Percentiles rank a stretch among this genome's conserved stretches.
Conservation (phyloP, 2,888 invertebrate species). For the Plagodis pulveraria region DNA sequence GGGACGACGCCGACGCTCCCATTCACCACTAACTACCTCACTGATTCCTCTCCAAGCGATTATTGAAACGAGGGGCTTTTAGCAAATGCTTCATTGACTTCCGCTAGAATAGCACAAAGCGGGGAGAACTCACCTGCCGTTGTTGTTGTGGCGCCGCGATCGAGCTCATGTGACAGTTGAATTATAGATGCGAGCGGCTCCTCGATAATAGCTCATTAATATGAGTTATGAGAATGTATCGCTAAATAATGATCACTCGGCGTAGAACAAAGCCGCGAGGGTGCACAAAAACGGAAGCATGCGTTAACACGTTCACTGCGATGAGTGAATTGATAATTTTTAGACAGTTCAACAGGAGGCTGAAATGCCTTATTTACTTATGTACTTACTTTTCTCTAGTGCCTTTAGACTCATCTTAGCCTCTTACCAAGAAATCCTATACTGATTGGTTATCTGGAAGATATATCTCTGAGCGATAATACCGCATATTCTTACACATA, state of each 20-base stretch:
- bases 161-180: conserved; percentile 21
- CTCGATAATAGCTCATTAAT: conserved; percentile 38
- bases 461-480: no score
- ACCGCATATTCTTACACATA: no score
- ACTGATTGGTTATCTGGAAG: no score
- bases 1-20: conserved; percentile 3
- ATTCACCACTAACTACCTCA: conserved; percentile 1
- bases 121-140: background rate
- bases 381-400: no score
- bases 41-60: conserved; percentile 29
- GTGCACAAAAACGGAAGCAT: conserved; percentile 25
- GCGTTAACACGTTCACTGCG: background rate
- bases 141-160: conserved; percentile 5
- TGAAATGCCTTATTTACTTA: no score
- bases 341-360: no score
- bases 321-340: background rate
- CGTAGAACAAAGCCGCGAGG: conserved; percentile 30
- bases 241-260: conserved; percentile 40
- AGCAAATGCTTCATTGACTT: conserved; percentile 24
- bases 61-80: conserved; percentile 9
- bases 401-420: no score
- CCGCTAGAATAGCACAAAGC: background rate
- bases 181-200: conserved; percentile 38
- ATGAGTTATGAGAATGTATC: conserved; percentile 45
- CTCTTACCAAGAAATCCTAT: no score